These are phyloP conservation scores for Notiomystis cincta DNA, from an alignment of 2,113 vertebrate species.

Conservation along the genomic window DNA sequence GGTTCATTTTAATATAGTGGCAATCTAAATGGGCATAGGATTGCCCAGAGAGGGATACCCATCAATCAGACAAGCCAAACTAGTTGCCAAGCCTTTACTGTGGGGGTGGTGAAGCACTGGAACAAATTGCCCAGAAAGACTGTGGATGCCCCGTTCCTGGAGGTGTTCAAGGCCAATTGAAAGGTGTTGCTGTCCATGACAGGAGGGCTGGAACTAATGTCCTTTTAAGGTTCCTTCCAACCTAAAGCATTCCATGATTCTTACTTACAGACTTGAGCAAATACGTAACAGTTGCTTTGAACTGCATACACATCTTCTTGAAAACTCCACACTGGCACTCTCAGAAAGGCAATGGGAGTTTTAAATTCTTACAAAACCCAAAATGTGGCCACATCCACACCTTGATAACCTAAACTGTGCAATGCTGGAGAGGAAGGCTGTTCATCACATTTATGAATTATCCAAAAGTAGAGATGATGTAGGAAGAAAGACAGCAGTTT, in stretches of 20 bases:
- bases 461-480: neutral
- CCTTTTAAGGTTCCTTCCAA: neutral
- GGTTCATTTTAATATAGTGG: neutral
- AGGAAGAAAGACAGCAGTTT: neutral
- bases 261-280: neutral
- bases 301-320: neutral
- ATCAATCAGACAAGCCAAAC: neutral
- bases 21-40: neutral
- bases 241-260: neutral
- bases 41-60: neutral
- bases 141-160: neutral
- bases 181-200: neutral
- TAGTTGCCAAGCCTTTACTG: neutral
- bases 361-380: neutral
- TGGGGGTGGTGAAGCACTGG: neutral
- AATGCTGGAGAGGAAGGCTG: neutral
- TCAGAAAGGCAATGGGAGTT: neutral
- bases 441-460: neutral
- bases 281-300: neutral
- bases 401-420: accelerated
- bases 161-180: neutral
- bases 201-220: neutral
- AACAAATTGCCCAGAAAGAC: neutral
- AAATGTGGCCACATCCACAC: neutral
- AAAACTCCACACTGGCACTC: neutral